Percentiles rank a stretch among this genome's conserved stretches.
phyloP scores from a whole-genome alignment of 2,797 vertebrate species.

The Microctenopoma lineatum region DNA sequence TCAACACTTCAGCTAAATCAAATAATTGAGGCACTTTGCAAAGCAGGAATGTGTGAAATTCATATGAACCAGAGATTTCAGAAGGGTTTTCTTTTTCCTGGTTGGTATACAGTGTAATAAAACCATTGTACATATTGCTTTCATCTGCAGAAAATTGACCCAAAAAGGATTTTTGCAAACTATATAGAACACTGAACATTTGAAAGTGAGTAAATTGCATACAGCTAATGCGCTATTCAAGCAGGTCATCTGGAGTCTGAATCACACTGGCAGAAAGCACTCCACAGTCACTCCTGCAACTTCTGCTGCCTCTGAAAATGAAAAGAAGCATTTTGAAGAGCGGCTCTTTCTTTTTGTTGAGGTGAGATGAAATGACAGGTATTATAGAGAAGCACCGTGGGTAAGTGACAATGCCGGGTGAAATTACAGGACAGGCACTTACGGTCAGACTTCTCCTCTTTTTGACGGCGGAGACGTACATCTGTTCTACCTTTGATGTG shows the following conservation, averaged over 20 bases:
- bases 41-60: conserved; percentile 18
- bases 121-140: conserved; percentile 35
- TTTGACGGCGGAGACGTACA: conserved; percentile 14
- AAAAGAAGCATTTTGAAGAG: conserved; percentile 42
- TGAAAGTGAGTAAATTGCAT: conserved; percentile 60
- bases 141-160: conserved; percentile 63
- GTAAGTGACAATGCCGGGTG: conserved; percentile 18
- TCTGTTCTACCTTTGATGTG: not conserved
- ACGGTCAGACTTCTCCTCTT: not conserved
- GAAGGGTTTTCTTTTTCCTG: conserved; percentile 5
- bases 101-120: conserved; percentile 15
- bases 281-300: conserved; percentile 33
- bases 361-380: conserved; percentile 63
- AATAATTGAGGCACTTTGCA: conserved; percentile 32
- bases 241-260: conserved; percentile 59
- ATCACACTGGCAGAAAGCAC: conserved; percentile 37
- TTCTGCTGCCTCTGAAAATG: conserved; percentile 44
- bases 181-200: conserved; percentile 44
- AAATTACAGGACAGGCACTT: conserved; percentile 25
- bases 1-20: conserved; percentile 14
- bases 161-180: conserved; percentile 51
- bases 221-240: conserved; percentile 57
- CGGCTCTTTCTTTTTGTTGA: conserved; percentile 23
- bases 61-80: conserved; percentile 9
- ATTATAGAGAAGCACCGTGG: conserved; percentile 47